Evolutionary conservation across 2,888 invertebrate species (phyloP).

Genomic region (Torymus texanus): DNA sequence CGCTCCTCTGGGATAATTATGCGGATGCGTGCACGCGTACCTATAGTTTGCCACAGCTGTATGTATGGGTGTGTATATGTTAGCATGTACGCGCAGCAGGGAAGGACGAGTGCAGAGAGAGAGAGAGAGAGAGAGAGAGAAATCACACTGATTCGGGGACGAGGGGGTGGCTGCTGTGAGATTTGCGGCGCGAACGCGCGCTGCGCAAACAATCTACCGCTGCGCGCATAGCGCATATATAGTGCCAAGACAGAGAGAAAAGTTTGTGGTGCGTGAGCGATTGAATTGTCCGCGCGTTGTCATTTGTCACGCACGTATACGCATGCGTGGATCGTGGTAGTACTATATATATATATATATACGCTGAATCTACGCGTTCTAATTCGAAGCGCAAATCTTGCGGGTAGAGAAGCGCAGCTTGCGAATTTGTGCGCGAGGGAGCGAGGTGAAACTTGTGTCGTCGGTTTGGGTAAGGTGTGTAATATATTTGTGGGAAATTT

Average conservation of each 20-base stretch:
- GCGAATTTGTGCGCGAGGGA: too few species aligned
- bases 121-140: slow-evolving; percentile 5
- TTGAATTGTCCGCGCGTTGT: neutral
- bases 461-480: too few species aligned
- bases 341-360: neutral
- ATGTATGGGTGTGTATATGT: too few species aligned
- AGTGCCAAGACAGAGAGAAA: neutral
- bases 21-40: slow-evolving; percentile 28
- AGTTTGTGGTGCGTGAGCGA: slow-evolving; percentile 1
- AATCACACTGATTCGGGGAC: too few species aligned
- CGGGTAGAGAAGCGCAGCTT: neutral
- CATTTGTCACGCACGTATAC: neutral
- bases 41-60: too few species aligned
- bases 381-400: slow-evolving; percentile 15
- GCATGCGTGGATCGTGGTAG: too few species aligned
- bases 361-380: neutral
- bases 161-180: too few species aligned
- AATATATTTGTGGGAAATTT: too few species aligned
- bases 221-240: too few species aligned
- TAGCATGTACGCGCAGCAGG: neutral
- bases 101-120: neutral
- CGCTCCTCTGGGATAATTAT: slow-evolving; percentile 46
- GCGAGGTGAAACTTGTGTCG: too few species aligned
- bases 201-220: too few species aligned
- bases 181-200: too few species aligned